phyloP scores from a whole-genome alignment of 2,888 invertebrate species.

The Odontocolon sp. region DNA sequence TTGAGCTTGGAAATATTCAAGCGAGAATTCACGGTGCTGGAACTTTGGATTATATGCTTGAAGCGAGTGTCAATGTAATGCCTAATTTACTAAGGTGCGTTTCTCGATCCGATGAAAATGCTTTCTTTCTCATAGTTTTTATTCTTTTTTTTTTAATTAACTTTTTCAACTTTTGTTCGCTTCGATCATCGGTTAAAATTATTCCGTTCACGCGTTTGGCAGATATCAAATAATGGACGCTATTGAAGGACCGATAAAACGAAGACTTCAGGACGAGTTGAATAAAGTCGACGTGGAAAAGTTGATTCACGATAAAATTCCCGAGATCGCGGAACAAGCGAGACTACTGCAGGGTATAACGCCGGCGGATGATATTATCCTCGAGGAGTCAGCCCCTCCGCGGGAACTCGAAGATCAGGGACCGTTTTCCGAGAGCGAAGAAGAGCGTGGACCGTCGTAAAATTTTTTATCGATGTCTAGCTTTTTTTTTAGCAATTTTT shows the following conservation, averaged over 20 bases:
- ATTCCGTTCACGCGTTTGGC: not conserved
- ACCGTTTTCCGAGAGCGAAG: constrained; percentile 78
- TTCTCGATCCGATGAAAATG: not conserved
- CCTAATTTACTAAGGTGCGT: constrained; percentile 89
- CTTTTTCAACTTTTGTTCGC: constrained; percentile 5
- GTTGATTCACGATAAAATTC: constrained; percentile 86
- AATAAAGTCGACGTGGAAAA: constrained; percentile 89
- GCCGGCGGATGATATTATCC: constrained; percentile 70
- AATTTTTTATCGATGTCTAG: not conserved
- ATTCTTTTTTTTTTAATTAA: not conserved
- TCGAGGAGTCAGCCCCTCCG: constrained; percentile 66
- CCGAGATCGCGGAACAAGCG: constrained; percentile 85
- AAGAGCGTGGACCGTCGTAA: constrained; percentile 74
- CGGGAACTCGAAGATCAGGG: constrained; percentile 69
- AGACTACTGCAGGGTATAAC: constrained; percentile 71
- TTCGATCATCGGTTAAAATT: not conserved
- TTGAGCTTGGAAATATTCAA: constrained; percentile 93
- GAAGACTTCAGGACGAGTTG: constrained; percentile 88
- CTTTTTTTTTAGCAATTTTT: too few relatives aligned
- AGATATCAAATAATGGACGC: constrained; percentile 93
- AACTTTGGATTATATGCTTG: constrained; percentile 91
- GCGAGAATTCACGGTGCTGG: constrained; percentile 92
- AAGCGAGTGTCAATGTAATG: constrained; percentile 90
- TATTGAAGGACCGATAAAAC: constrained; percentile 89
- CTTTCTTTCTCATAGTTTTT: not conserved